Evolutionary conservation across 2,797 vertebrate genomes (phyloP).

Genomic region (Sebastolobus alascanus): DNA sequence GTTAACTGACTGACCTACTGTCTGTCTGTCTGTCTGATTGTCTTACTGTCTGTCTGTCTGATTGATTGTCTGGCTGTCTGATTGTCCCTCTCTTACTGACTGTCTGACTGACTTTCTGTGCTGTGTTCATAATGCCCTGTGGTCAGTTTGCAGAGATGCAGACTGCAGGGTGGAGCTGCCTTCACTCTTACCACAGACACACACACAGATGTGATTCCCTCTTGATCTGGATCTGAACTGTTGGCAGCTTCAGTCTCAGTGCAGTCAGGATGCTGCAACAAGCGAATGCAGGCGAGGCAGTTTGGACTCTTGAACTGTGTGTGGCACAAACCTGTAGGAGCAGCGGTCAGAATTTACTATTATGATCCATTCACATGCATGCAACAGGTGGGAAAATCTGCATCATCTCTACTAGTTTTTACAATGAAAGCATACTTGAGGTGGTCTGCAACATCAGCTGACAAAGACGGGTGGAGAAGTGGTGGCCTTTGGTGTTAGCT

Average conservation of each 20-base stretch:
- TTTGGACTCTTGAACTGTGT: not conserved
- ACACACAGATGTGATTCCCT: constrained; percentile 24
- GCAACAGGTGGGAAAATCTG: too few relatives aligned
- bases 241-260: not conserved
- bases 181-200: constrained; percentile 60
- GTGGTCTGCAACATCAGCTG: too few relatives aligned
- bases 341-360: not conserved
- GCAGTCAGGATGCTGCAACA: not conserved
- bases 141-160: constrained; percentile 59
- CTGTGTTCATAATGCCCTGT: constrained; percentile 40
- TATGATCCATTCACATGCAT: not conserved
- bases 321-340: not conserved
- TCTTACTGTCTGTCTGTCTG: not conserved
- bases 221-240: not conserved
- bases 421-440: too few relatives aligned
- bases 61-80: not conserved
- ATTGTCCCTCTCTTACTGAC: not conserved
- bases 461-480: too few relatives aligned
- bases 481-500: too few relatives aligned
- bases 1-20: not conserved
- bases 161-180: constrained; percentile 70
- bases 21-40: not conserved
- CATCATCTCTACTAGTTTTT: too few relatives aligned
- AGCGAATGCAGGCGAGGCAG: not conserved
- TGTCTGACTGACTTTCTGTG: constrained; percentile 1